Evolutionary conservation across 2,113 vertebrate genomes (phyloP), one percentile per base, ranked within the genome.

Genomic region (Dasyurus viverrinus): DNA sequence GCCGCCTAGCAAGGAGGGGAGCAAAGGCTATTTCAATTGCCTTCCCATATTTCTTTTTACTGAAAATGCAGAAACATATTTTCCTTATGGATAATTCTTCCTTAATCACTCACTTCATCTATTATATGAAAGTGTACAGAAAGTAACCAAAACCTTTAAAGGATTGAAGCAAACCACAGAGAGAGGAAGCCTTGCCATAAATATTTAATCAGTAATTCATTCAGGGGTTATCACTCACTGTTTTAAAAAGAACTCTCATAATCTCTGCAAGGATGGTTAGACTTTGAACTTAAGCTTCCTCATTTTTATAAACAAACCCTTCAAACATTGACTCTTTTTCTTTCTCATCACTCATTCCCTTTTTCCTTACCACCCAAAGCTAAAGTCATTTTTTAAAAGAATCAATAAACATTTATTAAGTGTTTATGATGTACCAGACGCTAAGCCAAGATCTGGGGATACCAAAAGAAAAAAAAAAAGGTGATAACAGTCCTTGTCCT

Each of bases 1-100:
- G 53, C 91, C 0, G 0, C 53, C 57, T 90, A 25, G 6, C 6
- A 94, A 46, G 26, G 36, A 54, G 54, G 57, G 16, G 24, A 95
- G 53, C 54, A 47, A 52, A 52, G 46, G 19, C 25, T 48, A 16
- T 4, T 54, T 54, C 0, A 0, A 30, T 46, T 52, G 12, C 54
- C 89, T 48, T 60, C 14, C 8, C 1, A 1, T 19, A n/a, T 53
- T 30, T 53, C 8, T 46, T 60, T 91, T 48, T 54, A 89, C 48
- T 89, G 36, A 60, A 95, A 93, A 92, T 48, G 46, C 94, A 26
- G 89, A 89, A 27, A 54, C 0, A 54, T 14, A 53, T 76, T 91
- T 93, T 60, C 52, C 84, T 93, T 4, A 1, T 25, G 36, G 57
- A 95, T 89, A 46, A 30, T 90, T 12, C 36, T 96, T 46, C 92